Evolutionary conservation across 2,888 invertebrate genomes (phyloP).

Genomic region (Minunthozetes semirufus): DNA sequence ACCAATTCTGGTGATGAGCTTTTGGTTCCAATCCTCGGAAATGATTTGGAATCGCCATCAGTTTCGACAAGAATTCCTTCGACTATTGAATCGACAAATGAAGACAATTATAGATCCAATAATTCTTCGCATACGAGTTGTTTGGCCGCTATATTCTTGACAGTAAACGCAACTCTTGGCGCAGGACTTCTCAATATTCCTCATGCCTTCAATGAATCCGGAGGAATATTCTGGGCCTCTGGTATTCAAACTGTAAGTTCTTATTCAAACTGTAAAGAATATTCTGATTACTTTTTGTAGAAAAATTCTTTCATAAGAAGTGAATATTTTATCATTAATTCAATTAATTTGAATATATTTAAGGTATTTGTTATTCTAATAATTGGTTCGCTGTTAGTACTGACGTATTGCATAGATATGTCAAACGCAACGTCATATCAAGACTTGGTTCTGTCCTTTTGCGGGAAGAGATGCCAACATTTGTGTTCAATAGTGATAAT

Average conservation of each 20-base stretch:
- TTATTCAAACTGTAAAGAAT: background rate
- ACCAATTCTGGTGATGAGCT: background rate
- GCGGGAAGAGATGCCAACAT: conserved; percentile 40
- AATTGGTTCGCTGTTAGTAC: conserved; percentile 52
- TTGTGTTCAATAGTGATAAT: conserved; percentile 51
- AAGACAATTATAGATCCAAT: background rate
- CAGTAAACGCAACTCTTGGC: conserved; percentile 55
- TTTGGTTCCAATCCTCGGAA: background rate
- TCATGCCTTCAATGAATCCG: conserved; percentile 56
- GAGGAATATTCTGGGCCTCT: conserved; percentile 54
- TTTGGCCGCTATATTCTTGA: conserved; percentile 45
- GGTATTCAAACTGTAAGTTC: conserved; percentile 53
- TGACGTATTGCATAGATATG: conserved; percentile 55
- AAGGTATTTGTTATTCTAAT: conserved; percentile 53
- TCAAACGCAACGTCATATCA: conserved; percentile 48
- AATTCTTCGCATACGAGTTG: background rate
- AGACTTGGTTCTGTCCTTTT: conserved; percentile 43
- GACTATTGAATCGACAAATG: background rate
- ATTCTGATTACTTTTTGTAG: background rate
- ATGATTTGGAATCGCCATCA: background rate
- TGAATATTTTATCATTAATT: too few relatives aligned
- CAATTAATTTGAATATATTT: background rate
- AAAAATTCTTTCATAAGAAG: background rate
- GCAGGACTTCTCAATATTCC: conserved; percentile 61
- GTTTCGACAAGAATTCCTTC: background rate